Evolutionary conservation across 2,888 invertebrate genomes (phyloP).

Genomic region (Anoncus sp.): DNA sequence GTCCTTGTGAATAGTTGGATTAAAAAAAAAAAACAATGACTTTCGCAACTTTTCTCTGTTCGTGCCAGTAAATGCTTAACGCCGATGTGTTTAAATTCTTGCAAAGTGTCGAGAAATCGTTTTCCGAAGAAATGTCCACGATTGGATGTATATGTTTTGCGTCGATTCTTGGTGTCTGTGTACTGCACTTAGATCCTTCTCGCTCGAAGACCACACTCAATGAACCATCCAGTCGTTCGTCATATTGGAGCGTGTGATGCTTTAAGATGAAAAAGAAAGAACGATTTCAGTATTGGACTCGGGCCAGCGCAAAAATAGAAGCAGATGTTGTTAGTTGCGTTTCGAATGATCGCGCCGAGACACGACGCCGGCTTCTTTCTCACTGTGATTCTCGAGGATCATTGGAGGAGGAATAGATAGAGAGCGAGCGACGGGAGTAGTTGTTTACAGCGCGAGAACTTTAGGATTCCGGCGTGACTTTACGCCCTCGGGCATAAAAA

Average conservation of each 20-base stretch:
- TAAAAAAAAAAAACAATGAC: neutral
- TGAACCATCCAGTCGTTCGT: conserved; percentile 69
- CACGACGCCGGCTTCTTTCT: conserved; percentile 55
- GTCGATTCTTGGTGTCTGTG: conserved; percentile 24
- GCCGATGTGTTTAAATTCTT: too few relatives aligned
- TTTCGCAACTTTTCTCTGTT: too few relatives aligned
- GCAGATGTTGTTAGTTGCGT: conserved; percentile 82
- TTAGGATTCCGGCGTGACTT: conserved; percentile 11
- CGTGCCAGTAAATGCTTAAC: too few relatives aligned
- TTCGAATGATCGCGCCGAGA: conserved; percentile 69
- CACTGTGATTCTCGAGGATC: conserved; percentile 47
- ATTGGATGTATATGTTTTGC: neutral
- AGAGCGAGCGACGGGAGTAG: conserved; percentile 23
- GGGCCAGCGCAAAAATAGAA: conserved; percentile 83
- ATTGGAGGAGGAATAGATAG: conserved; percentile 22
- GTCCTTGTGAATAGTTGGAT: conserved; percentile 1
- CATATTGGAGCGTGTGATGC: conserved; percentile 52
- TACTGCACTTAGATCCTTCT: conserved; percentile 60
- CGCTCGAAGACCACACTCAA: conserved; percentile 65
- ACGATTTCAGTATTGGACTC: conserved; percentile 79
- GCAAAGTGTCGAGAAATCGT: neutral
- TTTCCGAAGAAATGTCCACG: neutral
- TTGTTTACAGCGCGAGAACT: conserved; percentile 24
- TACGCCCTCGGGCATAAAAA: conserved; percentile 14
- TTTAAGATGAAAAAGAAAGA: conserved; percentile 30